These are phyloP conservation scores for Xanthia icteritia DNA, from an alignment of 2,888 invertebrate species.

Conservation along the genomic window DNA sequence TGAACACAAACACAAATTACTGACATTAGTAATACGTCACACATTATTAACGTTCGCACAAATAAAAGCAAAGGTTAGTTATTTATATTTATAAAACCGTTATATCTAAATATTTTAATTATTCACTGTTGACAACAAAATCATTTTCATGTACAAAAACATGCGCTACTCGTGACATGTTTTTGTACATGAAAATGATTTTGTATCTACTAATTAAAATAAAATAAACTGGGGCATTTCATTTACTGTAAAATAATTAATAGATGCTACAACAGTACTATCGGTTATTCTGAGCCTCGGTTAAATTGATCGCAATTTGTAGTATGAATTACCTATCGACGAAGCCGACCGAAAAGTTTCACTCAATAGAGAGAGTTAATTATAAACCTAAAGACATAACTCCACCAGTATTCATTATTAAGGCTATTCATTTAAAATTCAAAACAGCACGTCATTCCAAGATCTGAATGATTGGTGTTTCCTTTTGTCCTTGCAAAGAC, in stretches of 20 bases:
- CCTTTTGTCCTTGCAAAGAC: conserved; percentile 29
- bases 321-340: not conserved
- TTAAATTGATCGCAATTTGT: conserved; percentile 6
- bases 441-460: conserved; percentile 4
- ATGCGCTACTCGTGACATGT: too few relatives aligned
- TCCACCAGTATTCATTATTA: not conserved
- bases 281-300: not conserved
- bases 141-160: too few relatives aligned
- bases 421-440: conserved; percentile 13
- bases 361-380: not conserved
- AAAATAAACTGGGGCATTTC: not conserved
- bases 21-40: conserved; percentile 57
- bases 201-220: conserved; percentile 1
- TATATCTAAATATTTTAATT: conserved; percentile 8
- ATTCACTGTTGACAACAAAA: conserved; percentile 16
- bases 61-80: conserved; percentile 14
- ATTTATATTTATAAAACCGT: conserved; percentile 9
- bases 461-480: conserved; percentile 41
- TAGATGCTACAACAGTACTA: not conserved
- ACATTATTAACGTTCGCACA: conserved; percentile 23
- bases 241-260: conserved; percentile 15
- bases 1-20: conserved; percentile 80
- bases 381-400: not conserved
- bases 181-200: not conserved
- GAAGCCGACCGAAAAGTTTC: not conserved